phyloP scores from a whole-genome alignment of 92 coral and sea anemone species.

The Palythoa grandiflora region DNA sequence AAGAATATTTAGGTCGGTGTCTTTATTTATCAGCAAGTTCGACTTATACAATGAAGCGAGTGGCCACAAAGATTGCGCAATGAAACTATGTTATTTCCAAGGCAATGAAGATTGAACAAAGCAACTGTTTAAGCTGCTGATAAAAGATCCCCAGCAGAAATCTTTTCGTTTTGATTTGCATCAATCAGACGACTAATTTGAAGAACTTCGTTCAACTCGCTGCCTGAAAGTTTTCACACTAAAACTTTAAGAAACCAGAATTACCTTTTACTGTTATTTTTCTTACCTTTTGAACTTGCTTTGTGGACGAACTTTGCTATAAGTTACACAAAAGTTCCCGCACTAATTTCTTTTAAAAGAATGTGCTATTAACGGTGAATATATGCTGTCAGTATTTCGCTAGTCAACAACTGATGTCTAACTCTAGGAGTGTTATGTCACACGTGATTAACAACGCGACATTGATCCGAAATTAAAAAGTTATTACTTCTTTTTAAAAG shows the following conservation, averaged over 20 bases:
- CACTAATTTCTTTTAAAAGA: slow-evolving; percentile 41
- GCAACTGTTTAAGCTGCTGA: slow-evolving; percentile 36
- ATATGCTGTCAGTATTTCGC: slow-evolving; percentile 20
- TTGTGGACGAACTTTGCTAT: slow-evolving; percentile 2
- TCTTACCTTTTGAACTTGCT: slow-evolving; percentile 23
- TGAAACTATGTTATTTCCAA: neutral
- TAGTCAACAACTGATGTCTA: slow-evolving; percentile 9
- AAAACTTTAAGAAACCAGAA: neutral
- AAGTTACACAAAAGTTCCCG: neutral
- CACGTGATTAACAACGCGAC: slow-evolving; percentile 76
- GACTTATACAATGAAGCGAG: neutral
- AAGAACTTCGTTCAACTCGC: neutral
- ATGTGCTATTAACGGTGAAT: slow-evolving; percentile 40
- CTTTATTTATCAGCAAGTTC: neutral
- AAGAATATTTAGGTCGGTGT: neutral
- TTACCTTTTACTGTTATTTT: neutral
- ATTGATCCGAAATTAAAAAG: slow-evolving; percentile 95
- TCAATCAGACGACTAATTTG: neutral
- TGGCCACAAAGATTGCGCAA: neutral
- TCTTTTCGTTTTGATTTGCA: slow-evolving; percentile 13
- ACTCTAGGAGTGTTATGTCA: slow-evolving; percentile 71
- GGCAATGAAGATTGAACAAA: slow-evolving; percentile 23
- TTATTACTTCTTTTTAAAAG: slow-evolving; percentile 86
- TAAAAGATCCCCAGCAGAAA: slow-evolving; percentile 15
- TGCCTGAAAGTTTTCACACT: neutral